These are phyloP conservation scores for Mus pahari DNA, from an alignment of 2,113 vertebrate genomes.

Conservation along the genomic window DNA sequence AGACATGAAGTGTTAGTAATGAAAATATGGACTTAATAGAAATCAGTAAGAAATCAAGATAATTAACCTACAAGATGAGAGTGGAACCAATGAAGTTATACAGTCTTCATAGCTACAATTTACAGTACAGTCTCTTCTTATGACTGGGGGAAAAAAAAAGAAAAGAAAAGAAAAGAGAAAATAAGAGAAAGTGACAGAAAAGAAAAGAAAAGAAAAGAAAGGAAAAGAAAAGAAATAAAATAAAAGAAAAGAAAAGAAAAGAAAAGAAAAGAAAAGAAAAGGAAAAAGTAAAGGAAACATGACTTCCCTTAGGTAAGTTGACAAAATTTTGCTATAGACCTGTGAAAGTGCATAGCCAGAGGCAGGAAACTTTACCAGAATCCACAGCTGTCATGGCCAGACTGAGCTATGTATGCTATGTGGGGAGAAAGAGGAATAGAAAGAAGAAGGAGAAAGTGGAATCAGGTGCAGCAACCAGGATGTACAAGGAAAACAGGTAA, in stretches of 20 bases:
- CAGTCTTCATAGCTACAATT: neutral
- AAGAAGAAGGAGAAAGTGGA: neutral
- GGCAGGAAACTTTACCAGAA: no score
- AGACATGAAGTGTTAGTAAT: no score
- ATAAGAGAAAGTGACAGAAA: fast-evolving
- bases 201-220: fast-evolving
- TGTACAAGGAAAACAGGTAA: neutral
- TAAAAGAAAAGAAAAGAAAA: no score
- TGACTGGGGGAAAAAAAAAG: neutral
- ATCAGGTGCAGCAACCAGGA: neutral
- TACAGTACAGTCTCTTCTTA: neutral
- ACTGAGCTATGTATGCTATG: neutral
- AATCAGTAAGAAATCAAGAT: neutral
- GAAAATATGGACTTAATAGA: neutral
- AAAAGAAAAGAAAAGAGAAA: no score
- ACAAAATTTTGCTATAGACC: no score
- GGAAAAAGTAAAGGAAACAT: no score
- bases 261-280: no score
- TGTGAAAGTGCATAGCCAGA: no score
- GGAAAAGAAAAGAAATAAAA: no score
- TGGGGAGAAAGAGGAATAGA: neutral
- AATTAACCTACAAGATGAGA: neutral
- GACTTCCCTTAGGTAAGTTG: no score
- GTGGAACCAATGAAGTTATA: neutral
- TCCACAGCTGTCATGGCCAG: no score